Conservation (phyloP, 2,888 invertebrate genomes). For the Drosophila eohydei region DNA sequence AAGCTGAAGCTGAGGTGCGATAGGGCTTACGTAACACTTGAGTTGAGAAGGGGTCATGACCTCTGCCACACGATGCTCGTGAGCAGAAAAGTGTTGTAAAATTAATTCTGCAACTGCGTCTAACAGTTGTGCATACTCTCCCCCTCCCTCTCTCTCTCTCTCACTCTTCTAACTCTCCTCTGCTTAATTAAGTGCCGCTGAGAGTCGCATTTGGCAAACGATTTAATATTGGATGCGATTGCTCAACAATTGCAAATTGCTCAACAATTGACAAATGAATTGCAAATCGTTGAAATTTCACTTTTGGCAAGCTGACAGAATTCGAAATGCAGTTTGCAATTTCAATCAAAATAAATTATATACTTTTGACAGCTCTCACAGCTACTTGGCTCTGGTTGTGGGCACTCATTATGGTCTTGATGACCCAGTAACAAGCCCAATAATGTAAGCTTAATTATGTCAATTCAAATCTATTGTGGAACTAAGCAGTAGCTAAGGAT, state of each 20-base stretch:
- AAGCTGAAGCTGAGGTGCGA: conserved; percentile 47
- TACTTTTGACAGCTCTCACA: conserved; percentile 21
- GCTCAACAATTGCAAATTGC: conserved; percentile 19
- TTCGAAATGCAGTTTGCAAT: conserved; percentile 34
- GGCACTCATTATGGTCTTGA: background rate
- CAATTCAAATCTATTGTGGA: background rate
- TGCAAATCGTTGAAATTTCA: conserved; percentile 39
- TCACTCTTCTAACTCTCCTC: background rate
- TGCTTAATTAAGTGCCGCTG: conserved; percentile 44
- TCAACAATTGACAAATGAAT: conserved; percentile 47
- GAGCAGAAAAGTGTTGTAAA: conserved; percentile 27
- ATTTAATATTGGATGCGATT: background rate
- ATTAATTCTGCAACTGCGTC: conserved; percentile 42
- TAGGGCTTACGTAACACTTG: conserved; percentile 60
- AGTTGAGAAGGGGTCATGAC: conserved; percentile 10
- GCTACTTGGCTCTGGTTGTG: background rate
- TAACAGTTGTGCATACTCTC: background rate
- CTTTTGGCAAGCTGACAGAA: conserved; percentile 57
- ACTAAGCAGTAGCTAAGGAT: background rate
- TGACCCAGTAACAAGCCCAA: background rate
- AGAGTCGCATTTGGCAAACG: conserved; percentile 47
- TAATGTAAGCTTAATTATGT: background rate
- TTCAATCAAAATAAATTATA: conserved; percentile 65
- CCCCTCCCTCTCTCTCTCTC: background rate
- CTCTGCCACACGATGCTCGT: background rate